These are phyloP conservation scores for Propithecus deckenii DNA, from an alignment of 2,797 vertebrate genomes.

Conservation along the genomic window DNA sequence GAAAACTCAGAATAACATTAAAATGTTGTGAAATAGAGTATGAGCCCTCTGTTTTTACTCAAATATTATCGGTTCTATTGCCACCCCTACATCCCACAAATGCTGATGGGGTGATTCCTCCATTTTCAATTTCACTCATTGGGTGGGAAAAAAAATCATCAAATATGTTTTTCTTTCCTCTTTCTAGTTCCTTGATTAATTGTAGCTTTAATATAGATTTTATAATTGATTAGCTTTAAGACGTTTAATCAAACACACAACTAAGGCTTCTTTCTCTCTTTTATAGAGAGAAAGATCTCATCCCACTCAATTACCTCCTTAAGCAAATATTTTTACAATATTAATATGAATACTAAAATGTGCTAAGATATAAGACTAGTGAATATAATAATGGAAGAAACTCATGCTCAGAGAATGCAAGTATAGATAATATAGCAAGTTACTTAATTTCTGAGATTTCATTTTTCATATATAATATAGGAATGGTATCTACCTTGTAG, in stretches of 20 bases:
- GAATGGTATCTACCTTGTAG: neutral
- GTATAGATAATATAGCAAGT: neutral
- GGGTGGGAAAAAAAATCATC: neutral
- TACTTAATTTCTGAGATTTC: constrained; percentile 7
- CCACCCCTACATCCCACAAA: neutral
- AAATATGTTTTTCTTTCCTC: neutral
- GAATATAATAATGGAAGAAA: neutral
- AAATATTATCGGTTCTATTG: neutral
- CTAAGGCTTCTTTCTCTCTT: neutral
- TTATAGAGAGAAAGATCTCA: neutral
- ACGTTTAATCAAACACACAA: neutral
- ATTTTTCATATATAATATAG: neutral
- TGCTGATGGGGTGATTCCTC: neutral
- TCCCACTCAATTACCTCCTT: neutral
- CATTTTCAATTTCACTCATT: neutral
- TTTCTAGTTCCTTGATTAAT: neutral
- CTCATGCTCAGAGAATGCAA: neutral
- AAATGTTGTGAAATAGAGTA: neutral
- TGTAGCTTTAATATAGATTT: neutral
- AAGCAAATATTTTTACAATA: neutral
- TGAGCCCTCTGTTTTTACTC: neutral
- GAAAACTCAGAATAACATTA: neutral
- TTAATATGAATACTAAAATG: neutral
- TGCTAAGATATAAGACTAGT: neutral
- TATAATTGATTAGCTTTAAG: neutral